These are phyloP conservation scores for Oostethus manadensis DNA, from an alignment of 2,113 vertebrate species.

Conservation along the genomic window DNA sequence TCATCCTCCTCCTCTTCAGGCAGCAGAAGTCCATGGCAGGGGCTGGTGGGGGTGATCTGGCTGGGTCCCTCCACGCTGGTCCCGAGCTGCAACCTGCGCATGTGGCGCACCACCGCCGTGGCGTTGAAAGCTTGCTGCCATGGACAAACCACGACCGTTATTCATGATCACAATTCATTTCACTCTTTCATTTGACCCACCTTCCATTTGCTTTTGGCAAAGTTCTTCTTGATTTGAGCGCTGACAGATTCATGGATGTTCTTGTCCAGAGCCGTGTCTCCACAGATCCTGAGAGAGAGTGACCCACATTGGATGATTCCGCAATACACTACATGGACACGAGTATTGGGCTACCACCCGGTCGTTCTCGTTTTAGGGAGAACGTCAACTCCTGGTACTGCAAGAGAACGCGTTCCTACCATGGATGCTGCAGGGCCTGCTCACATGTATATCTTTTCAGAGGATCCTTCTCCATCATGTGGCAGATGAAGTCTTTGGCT, in stretches of 20 bases:
- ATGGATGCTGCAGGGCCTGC: constrained; percentile 93
- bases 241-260: constrained; percentile 98
- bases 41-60: constrained; percentile 76
- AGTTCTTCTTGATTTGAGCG: constrained; percentile 97
- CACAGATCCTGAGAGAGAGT: constrained; percentile 82
- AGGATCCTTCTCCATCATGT: constrained; percentile 95
- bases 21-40: constrained; percentile 75
- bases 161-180: constrained; percentile 12
- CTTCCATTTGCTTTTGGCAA: constrained; percentile 99
- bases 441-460: constrained; percentile 89
- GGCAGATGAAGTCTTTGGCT: constrained; percentile 98
- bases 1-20: constrained; percentile 63
- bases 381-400: too few relatives aligned
- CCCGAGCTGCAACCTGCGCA: constrained; percentile 91
- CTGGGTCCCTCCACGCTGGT: constrained; percentile 85
- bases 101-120: constrained; percentile 93
- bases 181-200: constrained; percentile 67
- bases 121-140: constrained; percentile 96
- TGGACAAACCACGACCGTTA: constrained; percentile 15
- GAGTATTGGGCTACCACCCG: too few relatives aligned
- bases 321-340: too few relatives aligned
- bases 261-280: constrained; percentile 93
- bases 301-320: not conserved
- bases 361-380: too few relatives aligned
- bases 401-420: constrained; percentile 67